Conservation (phyloP, 2,797 vertebrate species). For the Molossus molossus region DNA sequence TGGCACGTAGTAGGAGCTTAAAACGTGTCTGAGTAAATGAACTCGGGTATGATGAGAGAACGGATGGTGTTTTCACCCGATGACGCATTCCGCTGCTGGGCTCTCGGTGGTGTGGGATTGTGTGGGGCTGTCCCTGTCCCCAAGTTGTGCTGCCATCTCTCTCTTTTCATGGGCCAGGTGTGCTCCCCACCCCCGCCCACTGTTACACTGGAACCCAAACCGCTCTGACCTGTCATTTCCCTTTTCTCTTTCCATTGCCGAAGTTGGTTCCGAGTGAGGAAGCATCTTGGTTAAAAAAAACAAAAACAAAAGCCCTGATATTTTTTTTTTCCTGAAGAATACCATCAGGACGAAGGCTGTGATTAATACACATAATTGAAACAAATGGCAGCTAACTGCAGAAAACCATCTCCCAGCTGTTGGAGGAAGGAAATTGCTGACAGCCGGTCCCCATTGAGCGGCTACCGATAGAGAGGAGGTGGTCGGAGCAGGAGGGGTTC, state of each 20-base stretch:
- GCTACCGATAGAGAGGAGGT: slow-evolving; percentile 59
- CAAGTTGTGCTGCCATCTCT: neutral
- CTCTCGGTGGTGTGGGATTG: neutral
- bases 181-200: neutral
- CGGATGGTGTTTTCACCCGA: neutral
- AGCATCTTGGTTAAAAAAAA: slow-evolving; percentile 82
- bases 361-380: slow-evolving; percentile 93
- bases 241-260: slow-evolving; percentile 58
- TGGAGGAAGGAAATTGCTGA: slow-evolving; percentile 91
- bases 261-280: slow-evolving; percentile 84
- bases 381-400: slow-evolving; percentile 91
- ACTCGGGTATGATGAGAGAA: neutral
- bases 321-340: slow-evolving; percentile 81
- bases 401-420: slow-evolving; percentile 91
- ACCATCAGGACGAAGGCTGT: slow-evolving; percentile 88
- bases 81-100: neutral
- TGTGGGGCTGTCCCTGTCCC: neutral
- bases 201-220: neutral
- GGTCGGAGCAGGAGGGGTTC: slow-evolving; percentile 64
- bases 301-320: slow-evolving; percentile 85
- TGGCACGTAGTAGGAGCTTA: neutral
- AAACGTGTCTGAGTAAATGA: slow-evolving; percentile 14
- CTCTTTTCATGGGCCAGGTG: neutral
- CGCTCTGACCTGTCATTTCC: slow-evolving; percentile 28
- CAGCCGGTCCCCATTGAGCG: slow-evolving; percentile 87